Evolutionary conservation across 2,888 invertebrate species (phyloP), one percentile per base, ranked within the genome.

Genomic region (Xestia c-nigrum): DNA sequence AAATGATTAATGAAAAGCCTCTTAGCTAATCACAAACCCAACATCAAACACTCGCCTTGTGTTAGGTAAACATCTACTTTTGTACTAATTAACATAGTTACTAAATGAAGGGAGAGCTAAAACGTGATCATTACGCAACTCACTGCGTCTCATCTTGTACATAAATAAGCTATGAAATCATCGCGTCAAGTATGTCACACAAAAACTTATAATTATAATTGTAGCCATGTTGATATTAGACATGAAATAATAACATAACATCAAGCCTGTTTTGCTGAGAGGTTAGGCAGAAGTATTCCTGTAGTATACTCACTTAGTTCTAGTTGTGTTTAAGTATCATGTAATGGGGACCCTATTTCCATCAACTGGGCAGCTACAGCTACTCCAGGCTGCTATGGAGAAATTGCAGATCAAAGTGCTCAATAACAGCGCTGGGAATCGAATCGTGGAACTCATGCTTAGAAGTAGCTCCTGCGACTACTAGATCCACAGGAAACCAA

Each of bases 101-200:
- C 63, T 76, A 55, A 40, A 74, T 55, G 10, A 76, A 80, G 83
- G 78, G 77, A 75, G 72, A 83, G 65, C 64, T 57, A 59, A 40
- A 67, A 72, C 72, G 55, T 74, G 75, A 72, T 3, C 40, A 77
- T 85, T 76, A 76, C 76, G 86, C 86, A 84, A 88, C 57, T 57
- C 21, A 14, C 70, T 74, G n/a, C 76, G 73, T 59, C 72, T 84
- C 75, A 80, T 85, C 74, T 78, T 16, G 66, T 50, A 72, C 69
- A 65, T 78, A 84, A 86, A 88, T 84, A 87, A 81, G 24, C 50
- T 80, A 83, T 87, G 86, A 83, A 81, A 78, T 87, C 86, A 86
- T 86, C 52, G 40, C 57, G 46, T 21, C 16, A 65, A 73, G 75
- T 74, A 72, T 83, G 80, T 84, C 81, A 81, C 81, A 84, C 64